Evolutionary conservation across 2,113 vertebrate genomes (phyloP), one percentile per base, ranked within the genome.

Genomic region (Anser cygnoides): DNA sequence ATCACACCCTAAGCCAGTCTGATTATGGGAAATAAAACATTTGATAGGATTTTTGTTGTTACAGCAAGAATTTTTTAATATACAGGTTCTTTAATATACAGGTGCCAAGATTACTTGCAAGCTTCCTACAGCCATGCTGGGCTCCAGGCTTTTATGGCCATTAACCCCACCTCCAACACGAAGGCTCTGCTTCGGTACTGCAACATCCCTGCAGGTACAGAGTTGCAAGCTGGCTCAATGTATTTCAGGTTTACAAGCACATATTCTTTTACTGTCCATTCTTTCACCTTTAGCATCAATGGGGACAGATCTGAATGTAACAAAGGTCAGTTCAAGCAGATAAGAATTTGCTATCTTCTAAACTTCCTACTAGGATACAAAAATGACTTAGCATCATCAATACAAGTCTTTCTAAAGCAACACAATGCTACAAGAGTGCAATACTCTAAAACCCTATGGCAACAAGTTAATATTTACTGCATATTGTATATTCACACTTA

Each of bases 251-350:
- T 72, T 41, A 63, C 16, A 41, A 2, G 4, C 11, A 59, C 6
- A 26, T 1, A 0, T 11, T 72, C 28, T 84, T 72, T 50, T 41
- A 46, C 11, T 39, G 46, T 57, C 54, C n/a, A 8, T 65, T 72
- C 81, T 39, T 81, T 72, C 62, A 50, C 10, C 37, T 70, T 46
- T 44, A 67, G 31, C 52, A 87, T 73, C 58, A 74, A 67, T 0
- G 0, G 28, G n/a, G 61, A 33, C 35, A 39, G 81, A 84, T 22
- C 13, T 68, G 28, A 74, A 79, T 7, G 12, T 26, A 73, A 80
- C 46, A 55, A 75, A 89, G 35, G 26, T 63, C 39, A 78, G 66
- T 62, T 92, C 54, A 87, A 90, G 50, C 41, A 94, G 50, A 88
- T 91, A 82, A 71, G 37, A 28, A 94, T 57, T 63, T 80, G 18